phyloP scores from a whole-genome alignment of 2,113 vertebrate species.

The Alethe castanea region DNA sequence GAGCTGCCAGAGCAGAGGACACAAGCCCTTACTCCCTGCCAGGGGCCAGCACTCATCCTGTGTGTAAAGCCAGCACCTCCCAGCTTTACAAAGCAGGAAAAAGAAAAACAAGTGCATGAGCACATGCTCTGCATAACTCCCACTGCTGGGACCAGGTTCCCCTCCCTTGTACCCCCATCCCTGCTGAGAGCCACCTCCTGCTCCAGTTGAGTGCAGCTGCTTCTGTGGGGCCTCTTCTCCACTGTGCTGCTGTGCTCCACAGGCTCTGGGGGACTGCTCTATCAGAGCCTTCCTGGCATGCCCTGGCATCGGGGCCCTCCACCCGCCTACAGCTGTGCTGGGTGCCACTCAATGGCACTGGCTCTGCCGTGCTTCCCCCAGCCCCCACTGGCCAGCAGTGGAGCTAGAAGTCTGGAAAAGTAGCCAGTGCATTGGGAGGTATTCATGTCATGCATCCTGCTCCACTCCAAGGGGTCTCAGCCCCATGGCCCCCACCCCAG shows the following conservation, averaged over 20 bases:
- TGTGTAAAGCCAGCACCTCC: not conserved
- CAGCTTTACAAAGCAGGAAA: not conserved
- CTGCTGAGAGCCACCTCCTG: not conserved
- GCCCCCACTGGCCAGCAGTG: accelerated
- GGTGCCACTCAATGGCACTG: accelerated
- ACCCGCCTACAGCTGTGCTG: not conserved
- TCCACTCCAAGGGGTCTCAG: not conserved
- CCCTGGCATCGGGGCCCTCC: accelerated
- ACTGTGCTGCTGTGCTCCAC: accelerated
- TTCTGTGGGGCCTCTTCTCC: not conserved
- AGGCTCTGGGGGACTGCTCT: not conserved
- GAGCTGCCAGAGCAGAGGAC: accelerated
- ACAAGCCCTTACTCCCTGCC: not conserved
- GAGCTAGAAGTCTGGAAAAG: not conserved
- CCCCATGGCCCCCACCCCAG: not conserved
- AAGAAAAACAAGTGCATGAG: not conserved
- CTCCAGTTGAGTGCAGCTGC: not conserved
- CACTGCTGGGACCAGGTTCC: not conserved
- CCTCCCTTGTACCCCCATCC: not conserved
- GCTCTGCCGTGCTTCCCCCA: accelerated
- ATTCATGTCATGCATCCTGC: not conserved
- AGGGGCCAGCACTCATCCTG: not conserved
- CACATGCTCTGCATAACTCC: accelerated
- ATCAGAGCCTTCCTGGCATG: not conserved
- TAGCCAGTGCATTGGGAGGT: accelerated